Evolutionary conservation across 2,888 invertebrate species (phyloP).

Genomic region (Eledona agricola): DNA sequence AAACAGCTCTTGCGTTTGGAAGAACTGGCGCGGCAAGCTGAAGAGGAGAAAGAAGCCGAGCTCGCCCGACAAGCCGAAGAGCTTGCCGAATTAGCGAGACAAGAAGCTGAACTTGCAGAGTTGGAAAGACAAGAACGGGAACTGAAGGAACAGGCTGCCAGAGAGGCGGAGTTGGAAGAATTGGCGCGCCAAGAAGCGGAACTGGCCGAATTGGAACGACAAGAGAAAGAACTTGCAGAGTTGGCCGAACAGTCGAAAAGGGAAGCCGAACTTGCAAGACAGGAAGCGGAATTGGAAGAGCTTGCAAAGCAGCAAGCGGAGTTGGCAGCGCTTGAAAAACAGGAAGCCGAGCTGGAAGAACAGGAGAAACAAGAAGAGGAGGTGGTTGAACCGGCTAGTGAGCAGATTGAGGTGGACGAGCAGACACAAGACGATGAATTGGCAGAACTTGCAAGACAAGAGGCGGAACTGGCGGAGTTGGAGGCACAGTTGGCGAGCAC

Average conservation of each 20-base stretch:
- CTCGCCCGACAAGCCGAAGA: conserved; percentile 70
- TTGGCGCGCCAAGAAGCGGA: conserved; percentile 67
- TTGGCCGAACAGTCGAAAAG: conserved; percentile 62
- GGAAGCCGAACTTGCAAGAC: conserved; percentile 66
- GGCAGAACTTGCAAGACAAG: conserved; percentile 2
- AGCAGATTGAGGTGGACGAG: background rate
- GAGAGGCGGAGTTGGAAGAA: conserved; percentile 73
- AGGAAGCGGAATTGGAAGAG: conserved; percentile 65
- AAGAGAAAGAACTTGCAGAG: conserved; percentile 68
- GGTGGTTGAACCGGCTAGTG: conserved; percentile 40
- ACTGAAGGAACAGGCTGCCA: conserved; percentile 53
- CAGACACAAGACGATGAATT: no score
- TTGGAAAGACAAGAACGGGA: conserved; percentile 66
- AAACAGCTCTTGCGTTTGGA: conserved; percentile 66
- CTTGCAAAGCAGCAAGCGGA: conserved; percentile 33
- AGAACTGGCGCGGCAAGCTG: conserved; percentile 70
- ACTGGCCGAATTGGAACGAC: conserved; percentile 65
- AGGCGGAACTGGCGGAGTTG: conserved; percentile 43
- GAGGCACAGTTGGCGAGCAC: no score
- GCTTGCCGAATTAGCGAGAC: conserved; percentile 61
- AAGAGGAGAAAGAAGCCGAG: conserved; percentile 73
- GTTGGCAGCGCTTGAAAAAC: conserved; percentile 1
- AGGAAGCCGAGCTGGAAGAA: conserved; percentile 3
- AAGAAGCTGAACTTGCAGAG: conserved; percentile 76
- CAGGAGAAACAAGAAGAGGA: conserved; percentile 39